phyloP scores from a whole-genome alignment of 2,888 invertebrate genomes.

The Agrotis clavis region DNA sequence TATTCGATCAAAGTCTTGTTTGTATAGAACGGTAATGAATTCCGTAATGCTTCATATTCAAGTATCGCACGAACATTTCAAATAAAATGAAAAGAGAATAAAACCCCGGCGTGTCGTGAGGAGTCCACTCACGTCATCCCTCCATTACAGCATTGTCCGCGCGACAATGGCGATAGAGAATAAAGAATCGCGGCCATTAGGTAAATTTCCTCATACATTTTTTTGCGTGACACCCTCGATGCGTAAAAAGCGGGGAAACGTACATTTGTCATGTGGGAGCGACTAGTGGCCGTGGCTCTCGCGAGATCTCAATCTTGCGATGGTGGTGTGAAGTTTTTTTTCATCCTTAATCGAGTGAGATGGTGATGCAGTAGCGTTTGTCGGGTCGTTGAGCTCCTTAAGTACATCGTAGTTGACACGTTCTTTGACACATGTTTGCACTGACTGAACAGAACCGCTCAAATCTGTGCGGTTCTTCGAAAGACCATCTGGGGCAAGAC shows the following conservation, averaged over 20 bases:
- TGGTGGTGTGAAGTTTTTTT: slow-evolving; percentile 79
- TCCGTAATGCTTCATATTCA: slow-evolving; percentile 65
- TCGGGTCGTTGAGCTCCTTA: too few relatives aligned
- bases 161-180: slow-evolving; percentile 88
- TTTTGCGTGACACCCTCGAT: slow-evolving; percentile 89
- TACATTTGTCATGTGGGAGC: slow-evolving; percentile 87
- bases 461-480: too few relatives aligned
- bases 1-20: slow-evolving; percentile 36
- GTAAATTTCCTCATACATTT: slow-evolving; percentile 91
- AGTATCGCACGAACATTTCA: slow-evolving; percentile 72
- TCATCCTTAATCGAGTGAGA: slow-evolving; percentile 77
- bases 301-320: slow-evolving; percentile 85
- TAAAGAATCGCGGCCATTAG: slow-evolving; percentile 91
- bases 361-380: slow-evolving; percentile 61
- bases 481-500: too few relatives aligned
- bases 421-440: too few relatives aligned
- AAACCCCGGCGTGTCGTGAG: slow-evolving; percentile 71
- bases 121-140: slow-evolving; percentile 89
- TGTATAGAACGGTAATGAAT: slow-evolving; percentile 53
- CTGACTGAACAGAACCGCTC: too few relatives aligned
- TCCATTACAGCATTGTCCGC: slow-evolving; percentile 90
- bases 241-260: slow-evolving; percentile 83
- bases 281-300: slow-evolving; percentile 63
- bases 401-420: too few relatives aligned
- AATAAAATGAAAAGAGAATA: slow-evolving; percentile 78